These are phyloP conservation scores for Cylindroiulus punctatus DNA, from an alignment of 2,888 invertebrate species.

Conservation along the genomic window DNA sequence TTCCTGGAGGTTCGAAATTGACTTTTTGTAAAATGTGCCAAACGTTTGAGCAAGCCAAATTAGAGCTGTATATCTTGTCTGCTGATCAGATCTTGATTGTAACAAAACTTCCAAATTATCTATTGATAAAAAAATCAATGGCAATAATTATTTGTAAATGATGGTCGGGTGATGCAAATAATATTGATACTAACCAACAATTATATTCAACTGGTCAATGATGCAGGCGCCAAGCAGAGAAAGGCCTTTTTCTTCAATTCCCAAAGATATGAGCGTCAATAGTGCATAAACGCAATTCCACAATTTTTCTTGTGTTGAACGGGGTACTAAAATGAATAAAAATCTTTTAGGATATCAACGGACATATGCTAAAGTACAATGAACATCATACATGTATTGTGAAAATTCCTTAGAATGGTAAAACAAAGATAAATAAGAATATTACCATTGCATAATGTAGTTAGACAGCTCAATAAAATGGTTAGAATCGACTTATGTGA, in stretches of 20 bases:
- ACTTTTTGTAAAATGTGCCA: conserved; percentile 4
- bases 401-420: too few species aligned
- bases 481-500: conserved; percentile 12
- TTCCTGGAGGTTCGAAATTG: background rate
- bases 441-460: background rate
- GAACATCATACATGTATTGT: background rate
- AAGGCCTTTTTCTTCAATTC: background rate
- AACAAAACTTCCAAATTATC: conserved; percentile 10
- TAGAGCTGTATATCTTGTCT: background rate
- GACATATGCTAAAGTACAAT: background rate
- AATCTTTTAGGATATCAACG: background rate
- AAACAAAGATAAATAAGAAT: background rate
- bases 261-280: background rate
- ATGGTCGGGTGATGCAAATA: background rate
- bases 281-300: background rate
- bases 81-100: conserved; percentile 35
- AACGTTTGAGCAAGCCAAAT: background rate
- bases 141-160: background rate
- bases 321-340: background rate
- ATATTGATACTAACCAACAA: background rate
- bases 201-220: background rate
- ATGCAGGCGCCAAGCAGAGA: background rate
- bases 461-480: background rate
- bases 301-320: background rate
- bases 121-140: background rate